Base-by-base conservation (phyloP, 2,888 invertebrate species). In the Muschampia staudingeri region DNA sequence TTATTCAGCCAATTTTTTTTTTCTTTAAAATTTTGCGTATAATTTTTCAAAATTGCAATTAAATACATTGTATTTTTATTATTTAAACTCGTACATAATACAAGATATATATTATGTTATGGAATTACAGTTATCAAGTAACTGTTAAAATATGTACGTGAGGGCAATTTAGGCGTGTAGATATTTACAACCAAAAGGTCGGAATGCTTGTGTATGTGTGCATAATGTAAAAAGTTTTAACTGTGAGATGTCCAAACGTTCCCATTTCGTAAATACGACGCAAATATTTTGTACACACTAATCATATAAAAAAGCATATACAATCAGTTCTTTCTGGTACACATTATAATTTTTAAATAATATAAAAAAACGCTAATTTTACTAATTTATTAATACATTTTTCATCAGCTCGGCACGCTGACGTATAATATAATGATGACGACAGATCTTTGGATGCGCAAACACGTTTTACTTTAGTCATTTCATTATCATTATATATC, bases 381-480 rank as follows among this genome's bases (percentile, higher is more conserved):
- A 86, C 86, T 85, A 87, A 84, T 81, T 85, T 84, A 84, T 81
- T 84, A 87, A 83, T 86, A 87, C 81, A 85, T 79, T 81, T 37
- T 84, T 73, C 80, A 78, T 83, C 78, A 52, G 72, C 79, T 81
- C 75, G 56, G 42, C 78, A 44, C 79, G 82, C 84, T 84, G 40
- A 75, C 79, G 44, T 72, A 67, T 44, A 65, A 75, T 19, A 69
- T 48, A 75, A 75, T 79, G 82, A 84, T 82, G 83, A 85, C 83
- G 83, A 88, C 88, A 88, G 87, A 89, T 90, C 90, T 90, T 90
- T 90, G 90, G 90, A 90, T 88, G 85, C 84, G 85, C 84, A 79
- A 79, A 80, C 72, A 70, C 67, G 40, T 67, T 75, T 52, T 25
- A 25, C 12, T 67, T 52, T 79, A 19, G 40, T 79, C 78, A 67